Evolutionary conservation across 30 jellyfish, hydroid and myxozoan genomes (phyloP).

Genomic region (Pseudorhiza aurosa): DNA sequence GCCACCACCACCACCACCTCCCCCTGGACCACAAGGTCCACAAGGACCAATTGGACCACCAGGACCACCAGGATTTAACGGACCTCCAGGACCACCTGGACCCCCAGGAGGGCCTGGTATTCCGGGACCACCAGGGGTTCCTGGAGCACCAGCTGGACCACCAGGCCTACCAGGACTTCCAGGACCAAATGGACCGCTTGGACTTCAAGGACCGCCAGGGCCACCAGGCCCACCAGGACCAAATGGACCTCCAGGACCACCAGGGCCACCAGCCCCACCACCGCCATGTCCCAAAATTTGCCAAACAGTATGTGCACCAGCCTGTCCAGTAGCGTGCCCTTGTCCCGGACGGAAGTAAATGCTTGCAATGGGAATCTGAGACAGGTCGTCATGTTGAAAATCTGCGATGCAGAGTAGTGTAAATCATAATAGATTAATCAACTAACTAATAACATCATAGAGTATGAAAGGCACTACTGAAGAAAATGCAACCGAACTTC

Average conservation of each 20-base stretch:
- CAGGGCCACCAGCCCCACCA: slow-evolving; percentile 79
- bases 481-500: too few relatives aligned
- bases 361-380: too few relatives aligned
- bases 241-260: slow-evolving; percentile 96
- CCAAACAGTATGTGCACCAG: slow-evolving; percentile 80
- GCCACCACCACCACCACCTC: slow-evolving; percentile 75
- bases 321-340: slow-evolving; percentile 88
- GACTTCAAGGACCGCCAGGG: slow-evolving; percentile 81
- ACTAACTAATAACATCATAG: too few relatives aligned
- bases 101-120: slow-evolving; percentile 87
- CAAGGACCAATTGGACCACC: slow-evolving; percentile 98
- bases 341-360: slow-evolving; percentile 10
- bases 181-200: slow-evolving; percentile 85
- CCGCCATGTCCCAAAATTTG: slow-evolving; percentile 93
- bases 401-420: too few relatives aligned
- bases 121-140: slow-evolving; percentile 95
- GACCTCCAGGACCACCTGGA: slow-evolving; percentile 84
- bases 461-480: too few relatives aligned
- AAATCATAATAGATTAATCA: too few relatives aligned
- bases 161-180: slow-evolving; percentile 96
- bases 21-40: slow-evolving; percentile 80
- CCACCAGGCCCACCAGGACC: slow-evolving; percentile 99
- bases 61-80: slow-evolving; percentile 95
- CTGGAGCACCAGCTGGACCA: slow-evolving; percentile 98
- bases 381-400: too few relatives aligned